Evolutionary conservation across 2,113 vertebrate genomes (phyloP), one percentile per base, ranked within the genome.

Genomic region (Catagonus wagneri): DNA sequence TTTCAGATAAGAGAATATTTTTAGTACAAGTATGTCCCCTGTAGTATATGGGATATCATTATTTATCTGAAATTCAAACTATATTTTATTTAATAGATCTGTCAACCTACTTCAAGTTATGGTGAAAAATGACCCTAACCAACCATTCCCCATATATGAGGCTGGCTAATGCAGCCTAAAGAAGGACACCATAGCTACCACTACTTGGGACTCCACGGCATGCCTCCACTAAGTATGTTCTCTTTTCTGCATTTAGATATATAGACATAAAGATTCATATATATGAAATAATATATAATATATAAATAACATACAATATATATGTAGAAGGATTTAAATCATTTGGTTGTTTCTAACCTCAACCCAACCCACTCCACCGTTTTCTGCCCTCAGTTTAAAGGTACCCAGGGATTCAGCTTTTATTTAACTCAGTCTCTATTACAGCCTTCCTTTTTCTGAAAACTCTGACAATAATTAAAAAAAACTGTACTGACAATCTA

Each of bases 51-150:
- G 27, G 23, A 83, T 29, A 66, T 16, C 83, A 22, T 16, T 89
- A 32, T 29, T 27, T 29, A 87, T 63, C 6, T 94, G 79, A 95
- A 86, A 92, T 71, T 78, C 19, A 93, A 36, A 75, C 19, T 61
- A 19, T 68, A 60, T 44, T 66, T 89, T 90, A 65, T 27, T 61
- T 58, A 58, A 19, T 76, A 89, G 71, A 63, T 81, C 3, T 91
- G 54, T 11, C 25, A 71, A 19, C 50, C 3, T 65, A 68, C 1
- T 83, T n/a, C 2, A 39, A 50, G 34, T 52, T 34, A 80, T 54
- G 66, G 50, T 63, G 75, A 9, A 39, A 71, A 87, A 80, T 34
- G 83, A 79, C 63, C 36, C 54, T 52, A 54, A 80, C 29, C 39
- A 80, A 63, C 13, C 27, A 32, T 19, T 80, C 19, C 75, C 13